A percentile compares a stretch with the other conserved stretches of the same genome.
Evolutionary conservation across 2,113 vertebrate genomes (phyloP).

Genomic region (Gallinago undulata): DNA sequence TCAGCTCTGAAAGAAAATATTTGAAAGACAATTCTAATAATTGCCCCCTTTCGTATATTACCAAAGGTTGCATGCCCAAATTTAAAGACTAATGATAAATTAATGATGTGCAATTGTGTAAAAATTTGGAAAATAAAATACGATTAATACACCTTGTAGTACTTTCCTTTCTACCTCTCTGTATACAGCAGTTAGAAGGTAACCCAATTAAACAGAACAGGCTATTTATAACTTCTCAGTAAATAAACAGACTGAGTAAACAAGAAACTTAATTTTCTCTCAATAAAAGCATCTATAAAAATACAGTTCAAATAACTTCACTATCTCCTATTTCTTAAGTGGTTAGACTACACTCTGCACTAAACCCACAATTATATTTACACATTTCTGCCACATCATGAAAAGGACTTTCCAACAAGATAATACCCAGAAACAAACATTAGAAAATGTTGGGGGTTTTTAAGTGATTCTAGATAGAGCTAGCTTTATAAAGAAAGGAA

Average conservation of each 20-base stretch:
- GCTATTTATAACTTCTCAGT: neutral
- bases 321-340: neutral
- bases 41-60: neutral
- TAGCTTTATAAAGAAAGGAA: neutral
- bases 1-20: neutral
- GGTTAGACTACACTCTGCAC: neutral
- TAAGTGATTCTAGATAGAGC: neutral
- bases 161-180: neutral
- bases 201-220: neutral
- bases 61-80: neutral
- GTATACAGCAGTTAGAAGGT: neutral
- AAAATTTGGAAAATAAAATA: neutral
- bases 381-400: neutral
- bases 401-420: neutral
- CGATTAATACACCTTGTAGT: neutral
- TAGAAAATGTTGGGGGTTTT: neutral
- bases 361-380: neutral
- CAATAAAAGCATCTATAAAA: constrained; percentile 18
- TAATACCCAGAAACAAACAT: neutral
- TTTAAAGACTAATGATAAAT: neutral
- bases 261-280: neutral
- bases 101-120: neutral
- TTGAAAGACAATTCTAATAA: neutral
- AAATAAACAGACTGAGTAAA: constrained; percentile 1
- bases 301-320: neutral